Evolutionary conservation across 2,113 vertebrate species (phyloP).

Genomic region (Stigmatopora nigra): DNA sequence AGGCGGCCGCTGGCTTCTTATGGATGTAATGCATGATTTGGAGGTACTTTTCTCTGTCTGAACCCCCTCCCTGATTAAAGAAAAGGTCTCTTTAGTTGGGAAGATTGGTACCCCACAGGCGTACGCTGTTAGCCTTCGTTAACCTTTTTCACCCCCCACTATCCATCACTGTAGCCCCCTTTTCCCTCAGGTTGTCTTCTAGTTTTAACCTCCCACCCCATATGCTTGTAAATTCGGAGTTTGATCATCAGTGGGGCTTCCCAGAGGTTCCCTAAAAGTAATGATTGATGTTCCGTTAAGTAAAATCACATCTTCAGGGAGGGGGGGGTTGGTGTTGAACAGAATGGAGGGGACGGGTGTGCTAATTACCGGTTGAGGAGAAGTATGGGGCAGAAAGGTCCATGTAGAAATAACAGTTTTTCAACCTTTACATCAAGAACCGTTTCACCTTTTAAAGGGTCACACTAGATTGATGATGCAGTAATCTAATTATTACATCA

Average conservation of each 20-base stretch:
- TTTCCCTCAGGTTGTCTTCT: slow-evolving; percentile 37
- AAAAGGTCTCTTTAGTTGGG: slow-evolving; percentile 36
- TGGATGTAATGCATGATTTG: slow-evolving; percentile 69
- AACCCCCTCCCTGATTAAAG: slow-evolving; percentile 67
- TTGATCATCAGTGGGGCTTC: slow-evolving; percentile 46
- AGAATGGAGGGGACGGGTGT: slow-evolving; percentile 24
- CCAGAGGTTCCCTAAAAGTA: slow-evolving; percentile 48
- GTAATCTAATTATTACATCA: neutral
- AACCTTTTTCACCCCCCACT: slow-evolving; percentile 65
- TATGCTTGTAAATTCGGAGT: slow-evolving; percentile 33
- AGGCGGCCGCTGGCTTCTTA: slow-evolving; percentile 50
- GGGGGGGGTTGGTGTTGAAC: neutral
- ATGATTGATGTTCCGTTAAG: slow-evolving; percentile 51
- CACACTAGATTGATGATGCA: neutral
- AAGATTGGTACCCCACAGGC: slow-evolving; percentile 51
- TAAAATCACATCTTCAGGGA: slow-evolving; percentile 46
- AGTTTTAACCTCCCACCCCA: slow-evolving; percentile 33
- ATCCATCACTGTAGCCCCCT: slow-evolving; percentile 27
- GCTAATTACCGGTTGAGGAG: slow-evolving; percentile 28
- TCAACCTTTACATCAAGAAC: neutral
- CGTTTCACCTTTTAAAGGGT: neutral
- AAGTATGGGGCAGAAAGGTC: neutral
- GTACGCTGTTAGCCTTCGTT: slow-evolving; percentile 46
- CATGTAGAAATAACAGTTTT: neutral
- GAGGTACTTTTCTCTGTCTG: slow-evolving; percentile 38